Evolutionary conservation across 2,797 vertebrate species (phyloP).

Genomic region (Eupleurogrammus muticus): DNA sequence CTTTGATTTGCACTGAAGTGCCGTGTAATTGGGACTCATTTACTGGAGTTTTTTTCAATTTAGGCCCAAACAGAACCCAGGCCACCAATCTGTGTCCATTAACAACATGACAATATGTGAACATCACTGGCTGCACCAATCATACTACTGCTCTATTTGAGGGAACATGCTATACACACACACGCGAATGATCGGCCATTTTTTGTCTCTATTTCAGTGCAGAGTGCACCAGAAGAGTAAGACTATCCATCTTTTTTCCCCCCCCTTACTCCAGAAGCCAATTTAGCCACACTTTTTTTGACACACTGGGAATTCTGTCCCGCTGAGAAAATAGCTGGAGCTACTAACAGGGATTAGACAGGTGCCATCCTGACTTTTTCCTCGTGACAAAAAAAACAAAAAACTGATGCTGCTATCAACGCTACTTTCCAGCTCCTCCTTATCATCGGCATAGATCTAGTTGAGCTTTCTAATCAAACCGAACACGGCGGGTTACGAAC

Average conservation of each 20-base stretch:
- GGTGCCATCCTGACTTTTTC: constrained; percentile 66
- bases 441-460: constrained; percentile 15
- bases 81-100: constrained; percentile 75
- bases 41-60: constrained; percentile 74
- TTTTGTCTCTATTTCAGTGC: constrained; percentile 56
- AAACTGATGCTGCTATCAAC: constrained; percentile 35
- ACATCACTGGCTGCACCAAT: constrained; percentile 64
- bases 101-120: constrained; percentile 57
- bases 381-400: constrained; percentile 12
- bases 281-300: constrained; percentile 74
- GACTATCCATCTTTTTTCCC: constrained; percentile 74
- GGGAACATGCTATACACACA: constrained; percentile 28
- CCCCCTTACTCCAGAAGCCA: constrained; percentile 71
- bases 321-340: constrained; percentile 68
- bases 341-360: constrained; percentile 79
- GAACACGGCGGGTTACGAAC: constrained; percentile 46
- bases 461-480: constrained; percentile 46
- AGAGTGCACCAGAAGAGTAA: constrained; percentile 63
- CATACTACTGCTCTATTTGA: constrained; percentile 47
- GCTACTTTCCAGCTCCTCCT: constrained; percentile 3
- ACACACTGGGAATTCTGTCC: constrained; percentile 65
- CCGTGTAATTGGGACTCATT: constrained; percentile 79
- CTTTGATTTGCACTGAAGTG: constrained; percentile 73
- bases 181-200: constrained; percentile 26
- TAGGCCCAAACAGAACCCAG: constrained; percentile 70